These are phyloP conservation scores for Macrosiphum euphorbiae DNA, from an alignment of 2,888 invertebrate species.

Conservation along the genomic window DNA sequence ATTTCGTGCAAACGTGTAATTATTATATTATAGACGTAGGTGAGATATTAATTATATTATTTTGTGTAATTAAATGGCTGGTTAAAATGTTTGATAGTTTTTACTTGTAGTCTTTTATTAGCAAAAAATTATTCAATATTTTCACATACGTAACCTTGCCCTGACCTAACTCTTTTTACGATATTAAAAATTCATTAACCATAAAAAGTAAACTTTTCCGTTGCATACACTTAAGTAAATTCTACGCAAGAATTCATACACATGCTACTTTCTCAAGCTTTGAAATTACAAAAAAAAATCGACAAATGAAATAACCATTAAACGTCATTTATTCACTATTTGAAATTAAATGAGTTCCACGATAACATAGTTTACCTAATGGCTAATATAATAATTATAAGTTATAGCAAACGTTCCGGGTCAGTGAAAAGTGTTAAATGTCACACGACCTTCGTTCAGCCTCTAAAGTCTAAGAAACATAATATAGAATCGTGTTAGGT, in stretches of 20 bases:
- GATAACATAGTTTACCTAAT: background rate
- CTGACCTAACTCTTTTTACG: background rate
- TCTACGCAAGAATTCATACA: background rate
- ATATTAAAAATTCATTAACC: background rate
- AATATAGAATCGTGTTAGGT: slow-evolving; percentile 19
- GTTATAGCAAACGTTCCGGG: slow-evolving; percentile 25
- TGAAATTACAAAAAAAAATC: background rate
- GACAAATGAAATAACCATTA: background rate
- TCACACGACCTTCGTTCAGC: slow-evolving; percentile 52
- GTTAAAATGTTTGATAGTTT: background rate
- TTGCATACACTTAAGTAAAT: background rate
- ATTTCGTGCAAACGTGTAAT: background rate
- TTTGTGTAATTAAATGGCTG: background rate
- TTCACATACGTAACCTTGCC: background rate
- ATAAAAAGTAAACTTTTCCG: background rate
- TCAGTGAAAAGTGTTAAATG: slow-evolving; percentile 50
- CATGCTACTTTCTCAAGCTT: background rate
- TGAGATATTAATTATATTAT: background rate
- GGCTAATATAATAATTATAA: background rate
- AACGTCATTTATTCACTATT: background rate
- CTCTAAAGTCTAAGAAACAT: slow-evolving; percentile 29
- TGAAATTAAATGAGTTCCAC: background rate
- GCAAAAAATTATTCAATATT: background rate
- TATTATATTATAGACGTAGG: background rate
- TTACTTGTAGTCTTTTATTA: background rate